A percentile compares a stretch with the other conserved stretches of the same genome.
phyloP scores from a whole-genome alignment of 2,888 invertebrate species.

The Heliconius ismenius region DNA sequence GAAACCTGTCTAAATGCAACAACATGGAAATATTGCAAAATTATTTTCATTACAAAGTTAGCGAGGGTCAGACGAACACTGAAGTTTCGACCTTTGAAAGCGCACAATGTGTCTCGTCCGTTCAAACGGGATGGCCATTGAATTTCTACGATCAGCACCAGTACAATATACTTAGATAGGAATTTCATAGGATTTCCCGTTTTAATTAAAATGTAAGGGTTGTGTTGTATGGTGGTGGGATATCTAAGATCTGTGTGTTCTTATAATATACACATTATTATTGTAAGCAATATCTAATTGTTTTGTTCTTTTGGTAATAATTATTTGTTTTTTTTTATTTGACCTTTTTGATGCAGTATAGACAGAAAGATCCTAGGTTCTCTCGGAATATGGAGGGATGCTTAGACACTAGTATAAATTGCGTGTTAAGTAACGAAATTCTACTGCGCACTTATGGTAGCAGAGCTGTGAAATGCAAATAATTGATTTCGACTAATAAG shows the following conservation, averaged over 20 bases:
- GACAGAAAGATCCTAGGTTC: too few relatives aligned
- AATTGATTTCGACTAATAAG: background rate
- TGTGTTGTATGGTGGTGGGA: background rate
- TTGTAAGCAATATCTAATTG: too few relatives aligned
- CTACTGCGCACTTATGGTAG: background rate
- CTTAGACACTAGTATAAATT: too few relatives aligned
- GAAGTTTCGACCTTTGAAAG: conserved; percentile 16
- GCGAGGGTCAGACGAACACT: conserved; percentile 15
- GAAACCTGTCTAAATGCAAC: background rate
- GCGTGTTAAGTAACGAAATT: background rate
- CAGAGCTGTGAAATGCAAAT: background rate
- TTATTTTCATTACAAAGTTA: conserved; percentile 26
- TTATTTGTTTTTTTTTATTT: too few relatives aligned
- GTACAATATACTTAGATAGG: conserved; percentile 2
- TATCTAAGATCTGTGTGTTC: background rate
- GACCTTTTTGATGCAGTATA: too few relatives aligned
- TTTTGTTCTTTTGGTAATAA: too few relatives aligned
- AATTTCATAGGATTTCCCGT: background rate
- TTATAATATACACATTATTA: too few relatives aligned
- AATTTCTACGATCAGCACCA: conserved; percentile 7
- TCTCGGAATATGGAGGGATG: too few relatives aligned
- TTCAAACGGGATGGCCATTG: conserved; percentile 1
- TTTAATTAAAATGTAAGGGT: conserved; percentile 9
- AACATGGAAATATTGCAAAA: conserved; percentile 15
- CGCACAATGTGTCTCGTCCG: conserved; percentile 11